Conservation (phyloP, 2,888 invertebrate species). For the Drosophila lutescens region DNA sequence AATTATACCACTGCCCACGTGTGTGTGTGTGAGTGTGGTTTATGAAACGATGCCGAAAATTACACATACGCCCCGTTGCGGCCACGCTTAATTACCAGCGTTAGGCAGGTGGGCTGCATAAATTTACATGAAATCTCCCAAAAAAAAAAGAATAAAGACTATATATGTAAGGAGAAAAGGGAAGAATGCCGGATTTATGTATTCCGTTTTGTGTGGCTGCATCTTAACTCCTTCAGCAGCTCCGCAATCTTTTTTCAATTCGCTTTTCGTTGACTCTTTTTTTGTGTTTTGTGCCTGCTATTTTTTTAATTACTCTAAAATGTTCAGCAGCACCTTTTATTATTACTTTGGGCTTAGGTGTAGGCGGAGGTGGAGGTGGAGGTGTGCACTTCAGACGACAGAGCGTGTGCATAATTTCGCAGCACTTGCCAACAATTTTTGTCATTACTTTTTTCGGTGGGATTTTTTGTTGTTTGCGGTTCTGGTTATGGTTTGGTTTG, state of each 20-base stretch:
- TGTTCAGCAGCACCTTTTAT: conserved; percentile 70
- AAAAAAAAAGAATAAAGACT: conserved; percentile 12
- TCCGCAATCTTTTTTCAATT: conserved; percentile 32
- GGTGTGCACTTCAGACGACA: conserved; percentile 64
- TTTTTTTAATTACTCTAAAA: conserved; percentile 80
- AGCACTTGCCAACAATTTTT: conserved; percentile 77
- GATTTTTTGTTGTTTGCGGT: conserved; percentile 49
- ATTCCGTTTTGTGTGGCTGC: conserved; percentile 51
- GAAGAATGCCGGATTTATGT: conserved; percentile 57
- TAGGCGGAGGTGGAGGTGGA: conserved; percentile 19
- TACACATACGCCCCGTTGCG: conserved; percentile 79
- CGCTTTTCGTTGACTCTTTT: conserved; percentile 21
- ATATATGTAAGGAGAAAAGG: neutral
- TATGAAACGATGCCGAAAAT: conserved; percentile 80
- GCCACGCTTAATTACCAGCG: conserved; percentile 75
- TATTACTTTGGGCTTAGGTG: conserved; percentile 31
- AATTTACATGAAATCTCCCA: conserved; percentile 71
- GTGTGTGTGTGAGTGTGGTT: conserved; percentile 54
- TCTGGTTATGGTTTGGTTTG: conserved; percentile 29
- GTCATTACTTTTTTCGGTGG: conserved; percentile 65
- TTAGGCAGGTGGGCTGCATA: conserved; percentile 59
- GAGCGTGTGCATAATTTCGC: conserved; percentile 77
- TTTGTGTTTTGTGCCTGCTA: conserved; percentile 44
- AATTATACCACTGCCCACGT: conserved; percentile 33
- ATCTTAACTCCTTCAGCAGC: conserved; percentile 66